Evolutionary conservation across 2,888 invertebrate genomes (phyloP).

Genomic region (Cyrtodaria siliqua): DNA sequence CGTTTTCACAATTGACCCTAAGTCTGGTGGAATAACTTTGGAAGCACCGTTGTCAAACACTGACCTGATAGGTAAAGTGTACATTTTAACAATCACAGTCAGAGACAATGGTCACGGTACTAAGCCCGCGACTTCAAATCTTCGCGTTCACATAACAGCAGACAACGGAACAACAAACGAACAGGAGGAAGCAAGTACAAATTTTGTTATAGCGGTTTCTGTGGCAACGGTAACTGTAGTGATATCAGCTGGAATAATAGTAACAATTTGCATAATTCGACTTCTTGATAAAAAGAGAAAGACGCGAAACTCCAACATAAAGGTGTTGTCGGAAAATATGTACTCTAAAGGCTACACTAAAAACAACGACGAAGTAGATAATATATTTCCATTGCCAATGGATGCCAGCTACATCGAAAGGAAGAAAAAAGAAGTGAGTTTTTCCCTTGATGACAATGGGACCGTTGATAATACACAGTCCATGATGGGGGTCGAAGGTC

Average conservation of each 20-base stretch:
- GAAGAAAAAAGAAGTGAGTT: slow-evolving; percentile 70
- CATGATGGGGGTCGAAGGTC: slow-evolving; percentile 15
- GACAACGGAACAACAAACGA: slow-evolving; percentile 40
- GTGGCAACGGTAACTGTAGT: slow-evolving; percentile 64
- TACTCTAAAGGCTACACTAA: slow-evolving; percentile 57
- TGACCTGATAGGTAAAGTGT: slow-evolving; percentile 49
- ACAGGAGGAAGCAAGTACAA: slow-evolving; percentile 37
- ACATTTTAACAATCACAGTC: slow-evolving; percentile 54
- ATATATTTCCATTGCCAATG: slow-evolving; percentile 61
- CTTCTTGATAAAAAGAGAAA: slow-evolving; percentile 55
- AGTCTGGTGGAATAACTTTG: slow-evolving; percentile 71
- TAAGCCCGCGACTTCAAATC: slow-evolving; percentile 35
- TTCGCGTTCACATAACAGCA: slow-evolving; percentile 46
- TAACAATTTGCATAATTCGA: slow-evolving; percentile 67
- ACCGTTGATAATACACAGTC: slow-evolving; percentile 18
- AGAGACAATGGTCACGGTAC: slow-evolving; percentile 53
- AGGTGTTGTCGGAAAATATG: slow-evolving; percentile 58
- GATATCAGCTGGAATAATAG: slow-evolving; percentile 64
- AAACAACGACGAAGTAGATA: slow-evolving; percentile 61
- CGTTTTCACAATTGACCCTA: slow-evolving; percentile 65
- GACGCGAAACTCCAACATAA: slow-evolving; percentile 37
- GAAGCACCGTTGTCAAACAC: slow-evolving; percentile 46
- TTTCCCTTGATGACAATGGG: slow-evolving; percentile 58
- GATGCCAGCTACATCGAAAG: slow-evolving; percentile 58
- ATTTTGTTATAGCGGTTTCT: slow-evolving; percentile 65